Evolutionary conservation across 2,797 vertebrate genomes (phyloP).

Genomic region (Mus spretus): DNA sequence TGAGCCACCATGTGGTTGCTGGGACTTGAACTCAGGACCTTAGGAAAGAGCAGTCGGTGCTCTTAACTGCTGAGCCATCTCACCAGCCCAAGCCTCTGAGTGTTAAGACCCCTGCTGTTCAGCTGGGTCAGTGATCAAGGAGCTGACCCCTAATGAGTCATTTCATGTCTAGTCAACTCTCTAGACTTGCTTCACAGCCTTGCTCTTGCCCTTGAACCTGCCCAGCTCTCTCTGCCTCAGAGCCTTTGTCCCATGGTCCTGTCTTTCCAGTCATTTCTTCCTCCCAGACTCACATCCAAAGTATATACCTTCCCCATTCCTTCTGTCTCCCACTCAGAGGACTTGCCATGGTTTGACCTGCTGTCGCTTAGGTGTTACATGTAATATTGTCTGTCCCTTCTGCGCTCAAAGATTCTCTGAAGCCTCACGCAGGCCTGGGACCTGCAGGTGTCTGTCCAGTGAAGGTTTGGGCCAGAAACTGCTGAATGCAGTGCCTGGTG

Average conservation of each 20-base stretch:
- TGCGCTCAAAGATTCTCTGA: neutral
- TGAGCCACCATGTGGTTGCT: too few relatives aligned
- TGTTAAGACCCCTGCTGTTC: neutral
- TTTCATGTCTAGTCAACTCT: neutral
- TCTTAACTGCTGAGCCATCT: too few relatives aligned
- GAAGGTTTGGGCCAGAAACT: neutral
- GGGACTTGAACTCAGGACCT: too few relatives aligned
- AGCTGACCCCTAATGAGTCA: neutral
- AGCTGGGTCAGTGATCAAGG: neutral
- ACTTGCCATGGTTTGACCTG: neutral
- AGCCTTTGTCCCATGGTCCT: neutral
- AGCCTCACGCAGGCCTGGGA: neutral
- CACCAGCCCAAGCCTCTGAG: neutral
- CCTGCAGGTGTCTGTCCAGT: neutral
- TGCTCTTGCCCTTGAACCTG: neutral
- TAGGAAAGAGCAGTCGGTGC: too few relatives aligned
- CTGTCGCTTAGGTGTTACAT: neutral
- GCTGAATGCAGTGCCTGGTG: neutral
- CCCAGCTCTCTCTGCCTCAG: neutral
- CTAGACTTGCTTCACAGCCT: neutral
- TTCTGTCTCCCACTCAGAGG: neutral
- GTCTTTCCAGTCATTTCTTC: neutral
- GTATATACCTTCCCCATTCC: too few relatives aligned
- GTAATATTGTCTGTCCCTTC: neutral
- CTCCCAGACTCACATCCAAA: neutral